phyloP scores from a whole-genome alignment of 2,888 invertebrate species.

The Pachycephus smyrnensis region DNA sequence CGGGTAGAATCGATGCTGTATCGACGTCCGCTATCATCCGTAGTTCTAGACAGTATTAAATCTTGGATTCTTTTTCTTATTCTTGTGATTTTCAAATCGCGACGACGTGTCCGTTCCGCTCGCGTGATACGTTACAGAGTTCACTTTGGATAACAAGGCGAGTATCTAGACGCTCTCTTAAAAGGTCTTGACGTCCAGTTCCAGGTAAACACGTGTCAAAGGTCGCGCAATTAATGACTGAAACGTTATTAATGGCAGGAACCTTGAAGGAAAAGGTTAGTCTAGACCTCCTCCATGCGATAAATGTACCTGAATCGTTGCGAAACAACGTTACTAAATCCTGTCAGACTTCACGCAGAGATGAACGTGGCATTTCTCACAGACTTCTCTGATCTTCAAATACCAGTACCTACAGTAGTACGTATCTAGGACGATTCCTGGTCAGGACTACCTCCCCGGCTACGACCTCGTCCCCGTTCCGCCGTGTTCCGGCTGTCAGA shows the following conservation, averaged over 20 bases:
- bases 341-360: constrained; percentile 3
- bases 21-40: constrained; percentile 13
- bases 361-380: neutral
- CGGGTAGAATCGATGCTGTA: constrained; percentile 27
- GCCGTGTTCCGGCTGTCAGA: neutral
- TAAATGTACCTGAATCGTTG: neutral
- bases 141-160: neutral
- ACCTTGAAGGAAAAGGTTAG: constrained; percentile 9
- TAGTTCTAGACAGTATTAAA: neutral
- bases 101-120: neutral
- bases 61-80: neutral
- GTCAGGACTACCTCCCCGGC: neutral
- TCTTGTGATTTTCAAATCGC: neutral
- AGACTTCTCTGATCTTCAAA: neutral
- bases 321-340: neutral
- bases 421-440: neutral
- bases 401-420: neutral
- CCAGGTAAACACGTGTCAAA: constrained; percentile 9
- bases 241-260: constrained; percentile 17
- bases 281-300: neutral
- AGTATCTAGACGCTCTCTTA: neutral
- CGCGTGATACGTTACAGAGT: neutral
- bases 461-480: neutral
- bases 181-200: constrained; percentile 1
- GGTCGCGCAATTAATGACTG: constrained; percentile 19